Evolutionary conservation across 92 coral and sea anemone genomes (phyloP), one percentile per base, ranked within the genome.

Genomic region (Epizoanthus illoricatus): DNA sequence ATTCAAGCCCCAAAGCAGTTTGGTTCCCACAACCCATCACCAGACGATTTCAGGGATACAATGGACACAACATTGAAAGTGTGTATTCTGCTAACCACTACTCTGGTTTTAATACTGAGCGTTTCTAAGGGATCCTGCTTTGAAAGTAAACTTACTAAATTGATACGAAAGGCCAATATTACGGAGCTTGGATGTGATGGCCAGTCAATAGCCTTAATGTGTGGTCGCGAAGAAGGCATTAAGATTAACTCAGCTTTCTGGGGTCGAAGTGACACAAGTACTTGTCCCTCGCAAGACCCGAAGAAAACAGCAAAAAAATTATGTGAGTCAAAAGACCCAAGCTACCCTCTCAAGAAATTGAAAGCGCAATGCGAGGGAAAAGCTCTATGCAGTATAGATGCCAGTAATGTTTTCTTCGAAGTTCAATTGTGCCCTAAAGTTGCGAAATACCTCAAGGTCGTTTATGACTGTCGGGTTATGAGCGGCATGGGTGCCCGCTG

Each of bases 161-260:
- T 87, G 91, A 79, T 91, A 23, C 86, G 91, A 73, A 81, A 70
- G 28, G 91, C 89, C 5, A 93, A 91, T 80, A 84, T 84, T 49
- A 88, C 85, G 0, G 97, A 88, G 41, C 83, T 93, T 2, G 94
- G 89, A 0, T 93, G 97, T 75, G 91, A 86, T 41, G 94, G 94
- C 5, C 76, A 91, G 55, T 76, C 79, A 74, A 52, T 87, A 12
- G 56, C 81, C 7, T 64, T 93, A 73, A 64, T 69, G 36, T 93
- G 97, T 65, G 92, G 91, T 43, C 64, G 72, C 19, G 91, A 87
- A 40, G 97, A 93, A 58, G 97, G 97, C 3, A 91, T 97, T 19
- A 94, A 91, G 87, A 87, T 97, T 20, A 94, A 90, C 11, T 88
- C 93, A 5, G 97, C 95, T 8, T 93, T 97, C 87, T 97, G 99